Percentiles rank a stretch among this genome's conserved stretches.
phyloP scores from a whole-genome alignment of 2,888 invertebrate genomes.

The Chymomyza fuscimana region DNA sequence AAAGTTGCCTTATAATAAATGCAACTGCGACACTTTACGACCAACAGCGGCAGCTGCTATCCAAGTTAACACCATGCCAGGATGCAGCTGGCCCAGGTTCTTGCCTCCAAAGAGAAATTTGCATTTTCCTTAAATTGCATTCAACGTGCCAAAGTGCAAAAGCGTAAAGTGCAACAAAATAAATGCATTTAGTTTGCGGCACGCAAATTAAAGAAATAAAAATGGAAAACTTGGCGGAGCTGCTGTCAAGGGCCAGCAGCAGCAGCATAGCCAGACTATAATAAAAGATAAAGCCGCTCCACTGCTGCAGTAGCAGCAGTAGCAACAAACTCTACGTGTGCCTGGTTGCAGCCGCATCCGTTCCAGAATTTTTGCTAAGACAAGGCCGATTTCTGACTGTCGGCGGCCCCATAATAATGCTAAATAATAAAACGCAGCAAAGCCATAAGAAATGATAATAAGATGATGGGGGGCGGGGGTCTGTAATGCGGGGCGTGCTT shows the following conservation, averaged over 20 bases:
- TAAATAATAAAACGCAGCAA: slow-evolving; percentile 48
- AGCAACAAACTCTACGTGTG: not conserved
- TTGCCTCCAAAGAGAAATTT: not conserved
- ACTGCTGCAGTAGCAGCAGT: not conserved
- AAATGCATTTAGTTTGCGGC: slow-evolving; percentile 15
- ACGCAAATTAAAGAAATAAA: slow-evolving; percentile 16
- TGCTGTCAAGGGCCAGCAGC: slow-evolving; percentile 2
- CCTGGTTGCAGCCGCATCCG: not conserved
- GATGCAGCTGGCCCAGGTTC: not conserved
- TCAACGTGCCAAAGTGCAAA: slow-evolving; percentile 4
- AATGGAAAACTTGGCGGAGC: slow-evolving; percentile 11
- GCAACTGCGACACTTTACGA: not conserved
- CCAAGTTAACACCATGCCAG: not conserved
- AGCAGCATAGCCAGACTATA: not conserved
- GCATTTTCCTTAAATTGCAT: not conserved
- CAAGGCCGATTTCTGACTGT: slow-evolving; percentile 1
- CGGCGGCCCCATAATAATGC: slow-evolving; percentile 48
- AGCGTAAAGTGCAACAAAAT: slow-evolving; percentile 12
- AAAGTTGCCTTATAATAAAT: not conserved
- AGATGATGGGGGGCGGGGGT: slow-evolving; percentile 33
- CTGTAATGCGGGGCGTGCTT: slow-evolving; percentile 23
- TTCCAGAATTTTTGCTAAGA: not conserved
- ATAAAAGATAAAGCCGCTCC: slow-evolving; percentile 4
- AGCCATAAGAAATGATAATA: slow-evolving; percentile 62
- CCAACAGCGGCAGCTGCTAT: not conserved